phyloP scores from a whole-genome alignment of 2,888 invertebrate genomes.

The Terebella lapidaria region DNA sequence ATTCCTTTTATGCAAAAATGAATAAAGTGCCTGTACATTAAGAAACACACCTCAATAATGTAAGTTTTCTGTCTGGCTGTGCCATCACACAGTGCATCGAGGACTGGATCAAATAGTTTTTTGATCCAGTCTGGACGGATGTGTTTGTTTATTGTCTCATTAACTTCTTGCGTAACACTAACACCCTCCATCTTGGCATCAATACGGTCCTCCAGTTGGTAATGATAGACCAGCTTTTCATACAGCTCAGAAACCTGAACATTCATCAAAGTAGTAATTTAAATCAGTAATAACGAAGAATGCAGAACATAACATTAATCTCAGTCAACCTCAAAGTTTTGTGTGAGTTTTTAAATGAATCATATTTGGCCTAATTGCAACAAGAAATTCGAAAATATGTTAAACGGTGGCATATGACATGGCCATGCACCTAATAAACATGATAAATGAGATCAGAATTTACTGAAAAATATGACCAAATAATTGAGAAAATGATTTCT shows the following conservation, averaged over 20 bases:
- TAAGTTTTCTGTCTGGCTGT: conserved; percentile 34
- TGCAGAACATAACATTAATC: neutral
- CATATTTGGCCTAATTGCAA: too few species aligned
- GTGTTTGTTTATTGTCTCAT: too few species aligned
- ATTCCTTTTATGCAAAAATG: neutral
- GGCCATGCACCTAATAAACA: too few species aligned
- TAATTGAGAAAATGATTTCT: too few species aligned
- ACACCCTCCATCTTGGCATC: neutral
- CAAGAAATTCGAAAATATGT: too few species aligned
- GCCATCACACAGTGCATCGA: conserved; percentile 34
- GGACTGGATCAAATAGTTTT: conserved; percentile 57
- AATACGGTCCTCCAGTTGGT: conserved; percentile 38
- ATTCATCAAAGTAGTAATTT: neutral
- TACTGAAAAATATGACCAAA: too few species aligned
- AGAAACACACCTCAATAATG: conserved; percentile 36
- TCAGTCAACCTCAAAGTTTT: too few species aligned
- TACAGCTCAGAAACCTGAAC: conserved; percentile 58
- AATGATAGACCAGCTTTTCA: conserved; percentile 58
- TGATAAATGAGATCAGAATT: too few species aligned
- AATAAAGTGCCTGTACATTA: neutral
- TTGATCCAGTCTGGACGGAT: conserved; percentile 54
- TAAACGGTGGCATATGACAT: too few species aligned
- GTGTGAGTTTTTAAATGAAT: too few species aligned
- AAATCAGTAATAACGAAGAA: neutral
- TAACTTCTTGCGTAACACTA: too few species aligned